Evolutionary conservation across 1,140 invertebrate species (phyloP), one percentile per base, ranked within the genome.

Genomic region (Ctenoplectra terminalis): DNA sequence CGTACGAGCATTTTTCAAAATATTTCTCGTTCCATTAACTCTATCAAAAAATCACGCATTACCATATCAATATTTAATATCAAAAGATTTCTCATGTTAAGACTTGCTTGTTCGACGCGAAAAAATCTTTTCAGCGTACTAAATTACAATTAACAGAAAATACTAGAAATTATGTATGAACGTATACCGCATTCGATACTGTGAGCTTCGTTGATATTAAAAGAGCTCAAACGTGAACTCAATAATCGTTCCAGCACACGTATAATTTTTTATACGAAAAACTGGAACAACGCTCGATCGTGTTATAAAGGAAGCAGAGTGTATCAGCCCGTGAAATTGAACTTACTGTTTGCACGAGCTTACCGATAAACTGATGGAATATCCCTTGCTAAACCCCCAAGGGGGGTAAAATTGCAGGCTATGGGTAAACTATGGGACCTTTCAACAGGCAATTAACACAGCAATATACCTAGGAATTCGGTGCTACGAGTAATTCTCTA

Each of bases 401-500:
- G 23, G 54, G 75, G 26, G 56, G 46, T n/a, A n/a, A 48, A 73
- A 78, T 50, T 37, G 15, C 31, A 58, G 75, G 46, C 75, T 78
- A 58, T 78, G 43, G 56, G 52, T 23, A 71, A 70, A 78, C 75
- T 78, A 78, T 78, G 31, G 75, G 66, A 29, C 75, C 75, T 78
- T 71, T 78, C 75, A 71, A 78, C 75, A 78, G 66, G 75, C 75
- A 78, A 78, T 78, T 78, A 78, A 78, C 61, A 76, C 75, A 78
- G 66, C 75, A 71, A 48, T 78, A 48, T 71, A 78, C 52, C 66
- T 78, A 78, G 66, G 54, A 48, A 31, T 60, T 71, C 66, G 40
- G 23, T 48, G 66, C 66, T 78, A 78, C 75, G 29, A 70, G 31
- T 77, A 60, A 78, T 71, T 71, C 66, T 78, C 75, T 78, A 78